Evolutionary conservation across 92 coral and sea anemone genomes (phyloP).

Genomic region (Pocillopora grandis): DNA sequence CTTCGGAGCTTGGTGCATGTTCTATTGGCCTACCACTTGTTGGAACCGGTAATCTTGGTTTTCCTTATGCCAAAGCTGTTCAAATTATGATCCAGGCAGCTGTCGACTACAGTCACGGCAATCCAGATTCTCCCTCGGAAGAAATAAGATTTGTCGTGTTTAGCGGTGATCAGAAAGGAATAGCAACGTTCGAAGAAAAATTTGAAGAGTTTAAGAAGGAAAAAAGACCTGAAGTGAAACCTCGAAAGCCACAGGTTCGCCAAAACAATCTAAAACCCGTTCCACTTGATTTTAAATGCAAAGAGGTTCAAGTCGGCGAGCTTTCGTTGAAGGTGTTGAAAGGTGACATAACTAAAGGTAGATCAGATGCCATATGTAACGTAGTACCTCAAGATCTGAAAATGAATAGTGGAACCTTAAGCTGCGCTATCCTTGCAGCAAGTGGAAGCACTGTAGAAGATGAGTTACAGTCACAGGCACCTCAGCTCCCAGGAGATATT

Average conservation of each 20-base stretch:
- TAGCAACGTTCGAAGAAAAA: too few species aligned
- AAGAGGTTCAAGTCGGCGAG: neutral
- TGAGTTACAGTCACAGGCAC: neutral
- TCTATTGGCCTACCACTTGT: too few species aligned
- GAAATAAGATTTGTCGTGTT: too few species aligned
- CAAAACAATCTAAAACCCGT: neutral
- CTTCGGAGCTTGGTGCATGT: too few species aligned
- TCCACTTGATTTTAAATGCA: neutral
- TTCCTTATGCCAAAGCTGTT: too few species aligned
- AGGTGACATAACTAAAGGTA: constrained; percentile 26
- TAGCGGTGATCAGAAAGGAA: too few species aligned
- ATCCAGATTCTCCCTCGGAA: too few species aligned
- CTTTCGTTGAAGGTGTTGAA: constrained; percentile 1
- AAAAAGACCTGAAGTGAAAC: neutral
- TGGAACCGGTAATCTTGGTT: too few species aligned
- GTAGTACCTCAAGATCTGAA: constrained; percentile 19
- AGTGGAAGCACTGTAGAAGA: constrained; percentile 17
- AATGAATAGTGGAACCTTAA: constrained; percentile 28
- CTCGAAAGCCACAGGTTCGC: neutral
- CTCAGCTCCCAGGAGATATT: constrained; percentile 11
- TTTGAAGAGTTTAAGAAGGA: too few species aligned
- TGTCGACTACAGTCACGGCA: too few species aligned
- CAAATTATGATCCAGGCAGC: too few species aligned
- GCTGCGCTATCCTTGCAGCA: constrained; percentile 3
- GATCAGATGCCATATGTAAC: constrained; percentile 28